Conservation (phyloP, 2,888 invertebrate genomes). For the Lycia hirtaria region DNA sequence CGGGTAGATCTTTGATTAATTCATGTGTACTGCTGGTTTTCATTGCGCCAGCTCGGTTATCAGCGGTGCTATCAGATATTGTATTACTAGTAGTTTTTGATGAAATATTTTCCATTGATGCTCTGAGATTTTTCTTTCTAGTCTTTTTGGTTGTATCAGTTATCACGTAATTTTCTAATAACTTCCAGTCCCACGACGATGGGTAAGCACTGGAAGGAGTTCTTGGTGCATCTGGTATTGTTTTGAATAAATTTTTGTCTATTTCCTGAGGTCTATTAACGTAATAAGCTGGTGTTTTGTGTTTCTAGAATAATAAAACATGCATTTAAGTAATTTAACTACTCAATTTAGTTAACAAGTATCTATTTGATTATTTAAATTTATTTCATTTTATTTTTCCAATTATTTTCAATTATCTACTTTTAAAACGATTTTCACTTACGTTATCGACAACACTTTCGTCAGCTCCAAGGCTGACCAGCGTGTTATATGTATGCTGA, state of each 20-base stretch:
- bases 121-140: conserved; percentile 69
- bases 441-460: conserved; percentile 94
- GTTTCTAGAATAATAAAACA: conserved; percentile 87
- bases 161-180: conserved; percentile 83
- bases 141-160: conserved; percentile 74
- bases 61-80: conserved; percentile 64
- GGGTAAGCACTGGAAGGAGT: conserved; percentile 90
- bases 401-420: no score
- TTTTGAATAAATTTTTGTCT: conserved; percentile 88
- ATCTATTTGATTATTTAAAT: not conserved
- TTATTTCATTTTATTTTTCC: not conserved
- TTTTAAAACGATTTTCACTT: no score
- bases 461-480: conserved; percentile 93
- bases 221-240: conserved; percentile 93
- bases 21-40: conserved; percentile 79
- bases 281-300: conserved; percentile 92
- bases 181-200: conserved; percentile 89
- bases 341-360: not conserved
- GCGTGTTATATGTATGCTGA: conserved; percentile 90
- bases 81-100: conserved; percentile 77
- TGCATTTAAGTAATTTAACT: conserved; percentile 2
- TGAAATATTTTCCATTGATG: conserved; percentile 77
- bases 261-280: conserved; percentile 91
- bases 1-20: conserved; percentile 74
- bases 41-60: conserved; percentile 61